A percentile compares a stretch with the other conserved stretches of the same genome.
Evolutionary conservation across 2,113 vertebrate species (phyloP).

Genomic region (Carlito syrichta): DNA sequence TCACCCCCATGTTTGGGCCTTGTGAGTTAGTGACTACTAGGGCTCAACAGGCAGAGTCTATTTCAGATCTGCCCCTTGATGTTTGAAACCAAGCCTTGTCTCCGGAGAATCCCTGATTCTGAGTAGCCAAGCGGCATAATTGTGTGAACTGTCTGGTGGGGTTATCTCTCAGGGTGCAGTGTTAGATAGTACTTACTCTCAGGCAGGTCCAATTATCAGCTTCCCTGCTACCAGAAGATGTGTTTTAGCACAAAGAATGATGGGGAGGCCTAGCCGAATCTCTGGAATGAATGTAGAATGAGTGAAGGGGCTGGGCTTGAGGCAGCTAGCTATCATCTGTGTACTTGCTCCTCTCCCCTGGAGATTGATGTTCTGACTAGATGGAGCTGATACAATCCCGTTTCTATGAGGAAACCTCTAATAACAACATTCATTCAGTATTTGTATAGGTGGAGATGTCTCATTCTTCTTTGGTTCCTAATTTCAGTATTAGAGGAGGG

Average conservation of each 20-base stretch:
- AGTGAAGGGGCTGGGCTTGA: neutral
- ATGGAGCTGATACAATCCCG: slow-evolving; percentile 42
- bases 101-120: slow-evolving; percentile 42
- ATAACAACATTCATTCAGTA: neutral
- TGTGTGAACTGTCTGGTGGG: neutral
- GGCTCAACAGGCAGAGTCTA: slow-evolving; percentile 61
- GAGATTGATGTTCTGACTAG: neutral
- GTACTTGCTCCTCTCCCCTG: neutral
- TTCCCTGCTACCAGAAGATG: neutral
- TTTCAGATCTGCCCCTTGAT: slow-evolving; percentile 48
- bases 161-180: neutral
- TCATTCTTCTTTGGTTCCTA: neutral
- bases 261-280: neutral
- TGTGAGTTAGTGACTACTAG: slow-evolving; percentile 51
- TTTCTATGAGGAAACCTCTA: neutral
- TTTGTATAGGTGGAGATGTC: neutral
- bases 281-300: neutral
- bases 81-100: slow-evolving; percentile 36
- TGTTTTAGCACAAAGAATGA: neutral
- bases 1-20: neutral
- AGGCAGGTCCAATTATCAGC: neutral
- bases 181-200: neutral
- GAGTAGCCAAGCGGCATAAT: neutral
- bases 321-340: neutral
- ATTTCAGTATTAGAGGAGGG: neutral